phyloP scores from a whole-genome alignment of 2,797 vertebrate species.

The Chiloscyllium punctatum region DNA sequence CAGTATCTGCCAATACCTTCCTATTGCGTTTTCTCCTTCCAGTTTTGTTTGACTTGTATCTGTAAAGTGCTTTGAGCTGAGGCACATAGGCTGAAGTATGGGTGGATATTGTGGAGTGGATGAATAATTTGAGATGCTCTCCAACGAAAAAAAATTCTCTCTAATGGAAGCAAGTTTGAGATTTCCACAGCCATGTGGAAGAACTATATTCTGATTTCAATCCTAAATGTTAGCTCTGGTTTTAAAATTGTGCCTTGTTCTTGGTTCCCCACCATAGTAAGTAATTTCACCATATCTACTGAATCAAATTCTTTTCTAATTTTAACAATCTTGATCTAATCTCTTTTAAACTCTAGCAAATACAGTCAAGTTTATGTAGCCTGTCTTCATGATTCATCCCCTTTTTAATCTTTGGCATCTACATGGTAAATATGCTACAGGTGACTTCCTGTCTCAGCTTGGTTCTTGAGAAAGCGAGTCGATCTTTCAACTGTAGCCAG shows the following conservation, averaged over 20 bases:
- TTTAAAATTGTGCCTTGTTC: neutral
- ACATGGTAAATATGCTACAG: neutral
- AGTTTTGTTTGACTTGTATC: neutral
- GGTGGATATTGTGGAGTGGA: neutral
- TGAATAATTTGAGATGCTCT: neutral
- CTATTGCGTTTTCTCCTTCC: neutral
- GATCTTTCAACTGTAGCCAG: neutral
- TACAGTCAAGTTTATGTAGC: neutral
- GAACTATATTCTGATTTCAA: neutral
- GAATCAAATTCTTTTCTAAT: neutral
- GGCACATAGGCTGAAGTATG: neutral
- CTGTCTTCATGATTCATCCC: constrained; percentile 1
- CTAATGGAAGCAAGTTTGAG: neutral
- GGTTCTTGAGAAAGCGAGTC: neutral
- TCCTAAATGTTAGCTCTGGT: neutral
- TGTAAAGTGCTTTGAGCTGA: neutral
- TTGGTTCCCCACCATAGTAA: neutral
- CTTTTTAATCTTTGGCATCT: neutral
- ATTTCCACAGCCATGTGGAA: neutral
- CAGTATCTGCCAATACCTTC: neutral
- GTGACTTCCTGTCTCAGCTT: neutral
- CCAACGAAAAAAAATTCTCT: too few species aligned
- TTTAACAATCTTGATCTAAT: neutral
- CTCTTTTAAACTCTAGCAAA: neutral
- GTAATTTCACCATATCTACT: neutral